phyloP scores from a whole-genome alignment of 2,797 vertebrate species.

The Natrix natrix region DNA sequence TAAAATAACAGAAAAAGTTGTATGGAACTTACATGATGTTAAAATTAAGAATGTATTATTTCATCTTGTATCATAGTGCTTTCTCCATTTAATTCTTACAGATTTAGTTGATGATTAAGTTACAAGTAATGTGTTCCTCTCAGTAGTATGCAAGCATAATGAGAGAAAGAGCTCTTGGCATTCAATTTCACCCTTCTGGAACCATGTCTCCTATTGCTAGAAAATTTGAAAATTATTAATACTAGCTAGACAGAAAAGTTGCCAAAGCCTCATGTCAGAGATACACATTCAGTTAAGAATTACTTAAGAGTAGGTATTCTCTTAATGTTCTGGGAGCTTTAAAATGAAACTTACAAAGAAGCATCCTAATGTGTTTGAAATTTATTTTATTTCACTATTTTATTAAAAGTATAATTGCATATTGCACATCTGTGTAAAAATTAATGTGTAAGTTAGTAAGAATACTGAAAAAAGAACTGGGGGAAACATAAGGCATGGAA shows the following conservation, averaged over 20 bases:
- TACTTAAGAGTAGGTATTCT: not conserved
- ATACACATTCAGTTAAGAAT: not conserved
- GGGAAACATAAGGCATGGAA: not conserved
- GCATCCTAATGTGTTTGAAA: not conserved
- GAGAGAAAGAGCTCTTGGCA: not conserved
- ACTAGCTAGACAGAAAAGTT: not conserved
- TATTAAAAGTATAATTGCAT: not conserved
- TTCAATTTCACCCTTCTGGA: not conserved
- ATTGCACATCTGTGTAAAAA: not conserved
- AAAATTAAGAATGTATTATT: not conserved
- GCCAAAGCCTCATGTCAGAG: not conserved
- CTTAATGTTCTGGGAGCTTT: not conserved
- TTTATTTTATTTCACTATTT: not conserved
- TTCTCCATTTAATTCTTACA: not conserved
- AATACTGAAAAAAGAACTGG: not conserved
- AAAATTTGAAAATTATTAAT: not conserved
- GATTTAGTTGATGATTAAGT: not conserved
- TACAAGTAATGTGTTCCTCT: not conserved
- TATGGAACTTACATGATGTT: not conserved
- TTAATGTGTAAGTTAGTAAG: not conserved
- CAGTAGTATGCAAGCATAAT: not conserved
- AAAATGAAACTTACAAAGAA: not conserved
- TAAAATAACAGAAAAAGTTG: not conserved
- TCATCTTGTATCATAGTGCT: not conserved
- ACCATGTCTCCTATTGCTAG: not conserved